Base-by-base conservation (phyloP, 2,797 vertebrate species). In the Lagocephalus sceleratus region DNA sequence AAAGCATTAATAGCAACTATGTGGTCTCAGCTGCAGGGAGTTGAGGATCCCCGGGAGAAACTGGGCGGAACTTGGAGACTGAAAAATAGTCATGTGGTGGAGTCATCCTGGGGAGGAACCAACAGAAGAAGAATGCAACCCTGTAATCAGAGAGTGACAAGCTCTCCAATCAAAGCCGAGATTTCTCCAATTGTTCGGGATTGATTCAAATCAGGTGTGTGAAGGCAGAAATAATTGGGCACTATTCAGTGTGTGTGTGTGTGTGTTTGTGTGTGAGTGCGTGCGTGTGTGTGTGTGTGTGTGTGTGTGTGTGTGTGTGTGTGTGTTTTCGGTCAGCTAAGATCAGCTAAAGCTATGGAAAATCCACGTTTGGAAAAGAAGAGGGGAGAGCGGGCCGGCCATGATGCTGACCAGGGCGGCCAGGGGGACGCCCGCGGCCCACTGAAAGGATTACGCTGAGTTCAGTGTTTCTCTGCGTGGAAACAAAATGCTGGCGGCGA, bases 361-460 rank as follows among this genome's bases (percentile, higher is more conserved):
- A 92, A 88, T 86, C 90, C 85, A 86, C 44, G 70, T 80, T 74
- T 84, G 79, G 64, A 80, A 82, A 80, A 83, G 70, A 75, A 81
- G 83, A 79, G 76, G 69, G 77, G 68, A 69, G 67, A 61, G 79
- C 70, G 53, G 75, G 69, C 72, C 62, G 50, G 73, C 71, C 72
- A 87, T 87, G 82, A 60, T 83, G 83, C 85, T 86, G 87, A 89
- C 81, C 73, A 63, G 84, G 63, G 64, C 78, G 78, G 79, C 67
- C 72, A 64, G 73, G 60, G 74, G 66, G 73, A 61, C 23, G 23
- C 66, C 67, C 9, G 16, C 68, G 32, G 68, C 39, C 20, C 57
- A 38, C 49, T 92, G 85, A 92, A 92, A 87, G 84, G 81, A 89
- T 91, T 85, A 67, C 86, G 91, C 91, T 91, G 88, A 60, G 71